Conservation (phyloP, 1,140 invertebrate genomes). For the Drosophila sturtevanti region DNA sequence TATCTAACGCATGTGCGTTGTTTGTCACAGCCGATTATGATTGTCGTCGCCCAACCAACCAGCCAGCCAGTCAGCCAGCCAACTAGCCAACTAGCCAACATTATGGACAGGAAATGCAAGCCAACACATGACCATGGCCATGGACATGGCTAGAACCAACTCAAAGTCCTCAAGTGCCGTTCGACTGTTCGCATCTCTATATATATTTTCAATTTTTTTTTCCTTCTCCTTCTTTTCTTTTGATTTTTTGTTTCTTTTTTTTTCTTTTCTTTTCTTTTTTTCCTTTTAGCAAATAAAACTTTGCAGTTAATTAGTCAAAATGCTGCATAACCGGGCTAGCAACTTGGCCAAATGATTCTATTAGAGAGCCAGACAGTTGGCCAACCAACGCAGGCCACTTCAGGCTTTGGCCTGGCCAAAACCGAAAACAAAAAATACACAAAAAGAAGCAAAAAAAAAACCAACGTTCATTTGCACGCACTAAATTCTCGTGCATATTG, state of each 20-base stretch:
- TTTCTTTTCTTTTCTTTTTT: constrained; percentile 1
- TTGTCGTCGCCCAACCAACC: constrained; percentile 61
- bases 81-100: constrained; percentile 23
- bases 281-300: constrained; percentile 59
- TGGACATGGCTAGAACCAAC: constrained; percentile 17
- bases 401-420: constrained; percentile 5
- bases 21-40: constrained; percentile 75
- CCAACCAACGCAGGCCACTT: constrained; percentile 18
- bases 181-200: constrained; percentile 15
- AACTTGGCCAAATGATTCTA: constrained; percentile 66
- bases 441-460: constrained; percentile 10
- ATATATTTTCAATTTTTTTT: neutral
- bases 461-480: constrained; percentile 38
- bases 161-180: constrained; percentile 21
- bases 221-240: constrained; percentile 9
- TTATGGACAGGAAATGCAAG: constrained; percentile 65
- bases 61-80: constrained; percentile 11
- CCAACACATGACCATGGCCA: constrained; percentile 29
- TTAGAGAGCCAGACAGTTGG: constrained; percentile 39
- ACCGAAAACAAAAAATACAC: constrained; percentile 7
- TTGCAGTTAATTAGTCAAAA: constrained; percentile 79
- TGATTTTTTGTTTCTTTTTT: too few species aligned
- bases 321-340: constrained; percentile 68
- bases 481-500: constrained; percentile 38
- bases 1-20: constrained; percentile 60